Evolutionary conservation across 2,113 vertebrate genomes (phyloP).

Genomic region (Himantopus leucocephalus): DNA sequence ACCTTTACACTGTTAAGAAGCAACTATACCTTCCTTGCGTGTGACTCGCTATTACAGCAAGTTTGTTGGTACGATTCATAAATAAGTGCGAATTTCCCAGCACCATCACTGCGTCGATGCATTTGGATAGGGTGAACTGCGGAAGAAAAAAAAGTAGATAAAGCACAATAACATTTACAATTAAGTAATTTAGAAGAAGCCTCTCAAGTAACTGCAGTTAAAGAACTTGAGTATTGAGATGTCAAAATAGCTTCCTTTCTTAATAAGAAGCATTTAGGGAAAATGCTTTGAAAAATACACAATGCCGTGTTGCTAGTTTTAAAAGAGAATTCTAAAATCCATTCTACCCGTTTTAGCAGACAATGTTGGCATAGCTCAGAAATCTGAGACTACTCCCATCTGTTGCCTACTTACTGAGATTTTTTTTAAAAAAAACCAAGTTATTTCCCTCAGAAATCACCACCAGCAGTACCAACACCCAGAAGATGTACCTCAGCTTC

Average conservation of each 20-base stretch:
- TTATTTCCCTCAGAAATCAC: accelerated
- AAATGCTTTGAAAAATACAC: neutral
- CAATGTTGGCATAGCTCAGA: accelerated
- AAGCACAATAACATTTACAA: neutral
- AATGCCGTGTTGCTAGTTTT: accelerated
- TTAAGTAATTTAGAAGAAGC: neutral
- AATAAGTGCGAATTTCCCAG: slow-evolving; percentile 91
- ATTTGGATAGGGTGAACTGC: slow-evolving; percentile 92
- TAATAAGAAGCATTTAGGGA: too few species aligned
- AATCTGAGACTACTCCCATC: neutral
- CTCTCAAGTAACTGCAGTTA: neutral
- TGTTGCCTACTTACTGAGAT: too few species aligned
- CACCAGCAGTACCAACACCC: accelerated
- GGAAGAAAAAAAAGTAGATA: neutral
- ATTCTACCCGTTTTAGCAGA: accelerated
- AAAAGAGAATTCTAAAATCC: neutral
- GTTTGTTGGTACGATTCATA: slow-evolving; percentile 88
- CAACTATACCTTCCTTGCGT: slow-evolving; percentile 87
- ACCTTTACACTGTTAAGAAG: neutral
- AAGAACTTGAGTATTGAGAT: neutral
- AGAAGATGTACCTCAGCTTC: slow-evolving; percentile 79
- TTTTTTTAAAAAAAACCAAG: neutral
- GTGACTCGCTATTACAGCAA: slow-evolving; percentile 93
- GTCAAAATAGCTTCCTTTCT: neutral
- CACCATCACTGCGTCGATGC: slow-evolving; percentile 91